Evolutionary conservation across 2,888 invertebrate genomes (phyloP).

Genomic region (Euspilapteryx auroguttella): DNA sequence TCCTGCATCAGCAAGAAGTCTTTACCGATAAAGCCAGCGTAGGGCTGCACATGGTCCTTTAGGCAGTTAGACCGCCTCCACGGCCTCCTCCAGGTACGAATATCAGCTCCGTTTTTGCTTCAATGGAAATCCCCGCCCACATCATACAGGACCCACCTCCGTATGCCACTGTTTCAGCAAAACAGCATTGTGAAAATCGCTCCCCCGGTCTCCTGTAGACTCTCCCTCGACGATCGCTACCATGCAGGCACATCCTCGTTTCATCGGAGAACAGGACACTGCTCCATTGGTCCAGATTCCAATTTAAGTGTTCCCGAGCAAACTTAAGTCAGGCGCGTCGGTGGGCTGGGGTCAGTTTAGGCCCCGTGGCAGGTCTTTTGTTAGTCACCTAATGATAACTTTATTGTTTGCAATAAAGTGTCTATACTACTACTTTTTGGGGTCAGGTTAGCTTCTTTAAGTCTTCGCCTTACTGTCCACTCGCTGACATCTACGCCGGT

Average conservation of each 20-base stretch:
- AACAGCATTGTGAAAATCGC: not conserved
- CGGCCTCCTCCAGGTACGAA: conserved; percentile 5
- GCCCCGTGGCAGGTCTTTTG: conserved; percentile 9
- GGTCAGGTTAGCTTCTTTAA: conserved; percentile 9
- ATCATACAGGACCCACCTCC: conserved; percentile 7
- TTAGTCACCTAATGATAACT: too few species aligned
- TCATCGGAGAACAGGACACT: conserved; percentile 3
- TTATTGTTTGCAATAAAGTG: too few species aligned
- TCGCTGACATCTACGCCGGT: conserved; percentile 9
- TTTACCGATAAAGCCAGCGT: conserved; percentile 5
- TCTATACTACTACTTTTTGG: conserved; percentile 8
- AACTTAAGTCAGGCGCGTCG: not conserved
- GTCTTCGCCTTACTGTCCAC: conserved; percentile 11
- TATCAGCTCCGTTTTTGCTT: conserved; percentile 6
- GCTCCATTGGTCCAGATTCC: conserved; percentile 3
- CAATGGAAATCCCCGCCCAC: conserved; percentile 3
- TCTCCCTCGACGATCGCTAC: conserved; percentile 4
- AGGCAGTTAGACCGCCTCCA: conserved; percentile 6
- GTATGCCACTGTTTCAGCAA: conserved; percentile 4
- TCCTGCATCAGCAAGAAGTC: conserved; percentile 1
- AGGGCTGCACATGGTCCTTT: conserved; percentile 4
- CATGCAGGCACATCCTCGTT: conserved; percentile 4
- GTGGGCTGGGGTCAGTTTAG: conserved; percentile 7
- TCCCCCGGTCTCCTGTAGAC: conserved; percentile 7
- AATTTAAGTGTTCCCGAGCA: conserved; percentile 1